A percentile compares a stretch with the other conserved stretches of the same genome.
Conservation (phyloP, 2,797 vertebrate genomes). For the Acrossocheilus wenchowensis region DNA sequence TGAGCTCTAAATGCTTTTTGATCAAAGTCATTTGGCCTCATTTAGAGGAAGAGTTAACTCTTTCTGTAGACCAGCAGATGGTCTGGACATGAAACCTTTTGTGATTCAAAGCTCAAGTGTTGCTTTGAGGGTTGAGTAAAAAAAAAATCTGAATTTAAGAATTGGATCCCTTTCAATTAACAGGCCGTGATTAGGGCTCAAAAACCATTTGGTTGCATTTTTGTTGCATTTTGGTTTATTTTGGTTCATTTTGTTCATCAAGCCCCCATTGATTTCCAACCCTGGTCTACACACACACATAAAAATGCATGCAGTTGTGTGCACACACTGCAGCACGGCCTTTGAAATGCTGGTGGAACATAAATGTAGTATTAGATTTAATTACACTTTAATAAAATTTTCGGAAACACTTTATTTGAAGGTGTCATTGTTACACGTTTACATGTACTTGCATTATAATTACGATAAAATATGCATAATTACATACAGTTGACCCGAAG, state of each 20-base stretch:
- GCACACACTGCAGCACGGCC: background rate
- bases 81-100: background rate
- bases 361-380: background rate
- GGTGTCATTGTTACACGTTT: too few species aligned
- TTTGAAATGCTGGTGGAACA: background rate
- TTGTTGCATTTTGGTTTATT: background rate
- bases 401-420: too few species aligned
- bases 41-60: background rate
- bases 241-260: background rate
- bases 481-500: too few species aligned
- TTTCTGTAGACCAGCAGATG: background rate
- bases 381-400: too few species aligned
- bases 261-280: background rate
- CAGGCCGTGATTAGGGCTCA: background rate
- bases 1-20: background rate
- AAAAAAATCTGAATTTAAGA: background rate
- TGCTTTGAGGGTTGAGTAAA: background rate
- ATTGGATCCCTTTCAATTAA: background rate
- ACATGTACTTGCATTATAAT: too few species aligned
- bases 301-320: background rate
- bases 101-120: background rate
- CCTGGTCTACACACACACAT: background rate
- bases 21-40: background rate
- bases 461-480: too few species aligned
- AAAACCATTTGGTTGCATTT: background rate